Conservation (phyloP, 1,140 invertebrate species). For the Lepidotrigona ventralis region DNA sequence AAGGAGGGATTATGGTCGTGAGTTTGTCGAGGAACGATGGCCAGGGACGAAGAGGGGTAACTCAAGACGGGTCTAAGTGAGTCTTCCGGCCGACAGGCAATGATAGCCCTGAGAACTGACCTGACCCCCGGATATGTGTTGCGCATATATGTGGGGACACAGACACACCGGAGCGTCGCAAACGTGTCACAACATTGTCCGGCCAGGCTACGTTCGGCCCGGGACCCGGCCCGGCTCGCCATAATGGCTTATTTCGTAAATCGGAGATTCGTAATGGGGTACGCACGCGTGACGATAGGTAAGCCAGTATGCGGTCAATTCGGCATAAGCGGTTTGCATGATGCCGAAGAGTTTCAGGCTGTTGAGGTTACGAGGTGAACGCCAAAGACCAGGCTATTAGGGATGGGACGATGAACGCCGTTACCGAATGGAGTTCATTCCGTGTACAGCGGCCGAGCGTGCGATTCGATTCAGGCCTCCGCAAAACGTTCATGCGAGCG, state of each 20-base stretch:
- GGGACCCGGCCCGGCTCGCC: not conserved
- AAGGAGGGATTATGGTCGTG: constrained; percentile 64
- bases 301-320: constrained; percentile 43
- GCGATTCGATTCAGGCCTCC: not conserved
- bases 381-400: constrained; percentile 27
- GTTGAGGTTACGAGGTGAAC: constrained; percentile 46
- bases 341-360: constrained; percentile 51
- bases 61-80: constrained; percentile 81
- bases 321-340: constrained; percentile 39
- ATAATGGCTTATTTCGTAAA: constrained; percentile 66
- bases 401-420: constrained; percentile 40
- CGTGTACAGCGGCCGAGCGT: not conserved
- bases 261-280: constrained; percentile 57
- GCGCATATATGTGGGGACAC: constrained; percentile 71
- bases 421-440: constrained; percentile 6
- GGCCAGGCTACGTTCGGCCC: constrained; percentile 39
- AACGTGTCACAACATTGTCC: constrained; percentile 62
- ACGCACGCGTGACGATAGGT: constrained; percentile 40
- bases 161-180: constrained; percentile 59
- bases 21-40: constrained; percentile 61
- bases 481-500: not conserved
- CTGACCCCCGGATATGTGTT: constrained; percentile 78
- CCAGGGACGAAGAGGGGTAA: constrained; percentile 75
- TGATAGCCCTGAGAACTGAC: constrained; percentile 81
- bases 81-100: constrained; percentile 79